These are phyloP conservation scores for Drosophila aldrichi DNA, from an alignment of 2,888 invertebrate species.

Conservation along the genomic window DNA sequence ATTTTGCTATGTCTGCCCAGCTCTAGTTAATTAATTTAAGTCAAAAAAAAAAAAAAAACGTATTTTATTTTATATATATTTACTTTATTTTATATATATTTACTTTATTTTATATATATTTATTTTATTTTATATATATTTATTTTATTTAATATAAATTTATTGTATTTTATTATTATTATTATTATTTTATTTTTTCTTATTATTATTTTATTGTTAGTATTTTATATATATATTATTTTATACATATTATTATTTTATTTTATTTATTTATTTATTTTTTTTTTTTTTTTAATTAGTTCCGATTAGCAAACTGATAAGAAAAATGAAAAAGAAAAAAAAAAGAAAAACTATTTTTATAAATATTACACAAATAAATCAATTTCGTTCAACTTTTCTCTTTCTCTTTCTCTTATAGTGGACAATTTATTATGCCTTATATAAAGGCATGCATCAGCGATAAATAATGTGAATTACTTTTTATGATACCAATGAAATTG, in stretches of 20 bases:
- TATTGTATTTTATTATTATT: too few species aligned
- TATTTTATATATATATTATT: too few species aligned
- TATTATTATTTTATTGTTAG: too few species aligned
- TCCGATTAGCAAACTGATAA: not conserved
- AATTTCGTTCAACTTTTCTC: not conserved
- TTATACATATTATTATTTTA: too few species aligned
- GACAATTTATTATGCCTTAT: constrained; percentile 9
- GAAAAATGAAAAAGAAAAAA: not conserved
- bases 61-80: too few species aligned
- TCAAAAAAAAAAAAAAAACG: not conserved
- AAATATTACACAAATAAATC: not conserved
- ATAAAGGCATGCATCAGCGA: constrained; percentile 10
- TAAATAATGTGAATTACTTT: constrained; percentile 16
- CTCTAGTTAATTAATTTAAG: not conserved
- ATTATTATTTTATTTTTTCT: too few species aligned
- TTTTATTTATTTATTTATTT: too few species aligned
- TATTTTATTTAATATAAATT: too few species aligned
- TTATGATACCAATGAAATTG: constrained; percentile 16
- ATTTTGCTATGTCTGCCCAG: not conserved
- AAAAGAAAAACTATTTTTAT: too few species aligned
- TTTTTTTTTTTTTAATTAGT: not conserved
- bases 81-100: too few species aligned
- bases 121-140: too few species aligned
- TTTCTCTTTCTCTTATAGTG: not conserved
- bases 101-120: too few species aligned